Conservation (phyloP, 2,888 invertebrate genomes). For the Stegana nigrithorax region DNA sequence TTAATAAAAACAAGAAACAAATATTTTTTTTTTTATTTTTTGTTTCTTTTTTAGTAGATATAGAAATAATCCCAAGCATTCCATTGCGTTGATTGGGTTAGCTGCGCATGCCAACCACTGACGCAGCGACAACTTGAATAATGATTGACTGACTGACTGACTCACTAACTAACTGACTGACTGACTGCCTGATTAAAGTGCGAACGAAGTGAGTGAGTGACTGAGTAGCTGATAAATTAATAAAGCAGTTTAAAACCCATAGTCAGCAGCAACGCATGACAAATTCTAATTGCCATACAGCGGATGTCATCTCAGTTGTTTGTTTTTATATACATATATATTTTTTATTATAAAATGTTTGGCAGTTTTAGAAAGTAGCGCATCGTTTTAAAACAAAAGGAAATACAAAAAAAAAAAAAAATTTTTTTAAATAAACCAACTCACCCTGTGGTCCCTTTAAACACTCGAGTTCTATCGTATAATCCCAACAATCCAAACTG, state of each 20-base stretch:
- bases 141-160: not conserved
- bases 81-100: not conserved
- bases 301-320: not conserved
- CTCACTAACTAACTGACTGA: not conserved
- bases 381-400: no score
- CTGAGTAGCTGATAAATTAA: not conserved
- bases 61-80: constrained; percentile 5
- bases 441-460: constrained; percentile 84
- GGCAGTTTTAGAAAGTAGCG: not conserved
- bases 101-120: not conserved
- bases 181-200: not conserved
- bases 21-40: not conserved
- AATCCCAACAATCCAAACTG: constrained; percentile 87
- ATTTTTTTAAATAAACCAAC: not conserved
- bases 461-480: constrained; percentile 85
- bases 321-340: not conserved
- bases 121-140: not conserved
- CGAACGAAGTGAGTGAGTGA: not conserved
- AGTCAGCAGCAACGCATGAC: no score
- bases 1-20: not conserved
- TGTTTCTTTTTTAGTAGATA: not conserved
- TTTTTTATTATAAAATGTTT: no score
- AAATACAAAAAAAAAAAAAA: no score
- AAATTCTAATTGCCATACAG: no score
- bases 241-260: no score